Percentiles rank a stretch among this genome's conserved stretches.
phyloP scores from a whole-genome alignment of 2,113 vertebrate genomes.

The Vulpes lagopus region DNA sequence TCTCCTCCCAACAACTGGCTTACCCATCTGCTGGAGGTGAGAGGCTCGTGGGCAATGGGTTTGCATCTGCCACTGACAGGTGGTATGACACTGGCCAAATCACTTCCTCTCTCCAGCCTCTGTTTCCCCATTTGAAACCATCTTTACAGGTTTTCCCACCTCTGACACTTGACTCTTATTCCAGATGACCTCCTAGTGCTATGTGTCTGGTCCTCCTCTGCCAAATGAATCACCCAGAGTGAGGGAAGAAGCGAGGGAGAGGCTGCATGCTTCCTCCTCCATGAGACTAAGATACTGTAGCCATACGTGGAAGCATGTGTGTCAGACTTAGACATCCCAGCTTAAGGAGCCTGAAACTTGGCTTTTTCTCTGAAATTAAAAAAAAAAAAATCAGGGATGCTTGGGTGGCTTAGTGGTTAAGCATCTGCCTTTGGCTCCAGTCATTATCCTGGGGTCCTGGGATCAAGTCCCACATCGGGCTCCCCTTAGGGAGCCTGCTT shows the following conservation, averaged over 20 bases:
- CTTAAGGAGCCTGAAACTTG: slow-evolving; percentile 40
- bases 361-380: not conserved
- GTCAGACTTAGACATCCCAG: slow-evolving; percentile 1
- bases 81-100: not conserved
- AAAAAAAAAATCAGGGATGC: no score
- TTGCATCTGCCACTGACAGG: not conserved
- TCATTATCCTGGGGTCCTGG: no score
- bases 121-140: not conserved
- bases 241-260: not conserved
- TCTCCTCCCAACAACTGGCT: not conserved
- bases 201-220: not conserved
- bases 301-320: not conserved
- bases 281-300: not conserved
- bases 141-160: not conserved
- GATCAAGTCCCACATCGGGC: no score
- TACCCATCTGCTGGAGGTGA: not conserved
- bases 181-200: not conserved
- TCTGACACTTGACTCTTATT: not conserved
- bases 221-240: not conserved
- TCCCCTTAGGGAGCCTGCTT: no score
- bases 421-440: no score
- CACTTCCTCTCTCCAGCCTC: slow-evolving; percentile 3
- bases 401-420: no score
- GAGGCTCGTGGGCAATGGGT: not conserved
- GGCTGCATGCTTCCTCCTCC: not conserved